These are phyloP conservation scores for Pegoplata infirma DNA, from an alignment of 2,888 invertebrate genomes.

Conservation along the genomic window DNA sequence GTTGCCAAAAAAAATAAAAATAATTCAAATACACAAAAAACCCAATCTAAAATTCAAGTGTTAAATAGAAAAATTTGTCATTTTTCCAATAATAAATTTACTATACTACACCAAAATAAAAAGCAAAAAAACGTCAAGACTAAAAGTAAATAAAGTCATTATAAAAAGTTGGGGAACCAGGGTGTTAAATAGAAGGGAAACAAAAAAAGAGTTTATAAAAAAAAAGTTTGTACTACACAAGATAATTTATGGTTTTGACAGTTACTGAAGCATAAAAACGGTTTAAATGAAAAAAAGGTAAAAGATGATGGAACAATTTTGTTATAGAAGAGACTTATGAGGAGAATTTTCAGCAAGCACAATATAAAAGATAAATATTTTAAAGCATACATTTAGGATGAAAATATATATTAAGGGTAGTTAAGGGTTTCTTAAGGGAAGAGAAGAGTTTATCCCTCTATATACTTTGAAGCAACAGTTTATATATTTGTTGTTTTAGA, in stretches of 20 bases:
- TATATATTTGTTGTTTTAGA: conserved; percentile 11
- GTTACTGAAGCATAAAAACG: conserved; percentile 60
- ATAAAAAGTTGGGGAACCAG: neutral
- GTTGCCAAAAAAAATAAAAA: conserved; percentile 41
- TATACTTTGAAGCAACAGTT: conserved; percentile 52
- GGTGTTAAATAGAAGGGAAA: neutral
- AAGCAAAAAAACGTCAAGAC: neutral
- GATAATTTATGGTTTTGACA: conserved; percentile 62
- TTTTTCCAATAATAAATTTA: conserved; percentile 55
- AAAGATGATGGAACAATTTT: conserved; percentile 36
- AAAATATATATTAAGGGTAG: conserved; percentile 1
- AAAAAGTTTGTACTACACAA: conserved; percentile 41
- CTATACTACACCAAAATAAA: neutral
- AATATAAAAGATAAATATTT: conserved; percentile 18
- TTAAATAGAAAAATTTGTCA: conserved; percentile 62
- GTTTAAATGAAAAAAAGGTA: conserved; percentile 38
- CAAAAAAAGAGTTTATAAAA: conserved; percentile 11
- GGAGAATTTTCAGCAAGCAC: neutral
- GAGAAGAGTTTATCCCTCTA: too few relatives aligned
- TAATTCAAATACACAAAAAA: conserved; percentile 1
- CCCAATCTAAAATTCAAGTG: conserved; percentile 57
- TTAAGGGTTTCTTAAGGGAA: too few relatives aligned
- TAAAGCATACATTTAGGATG: conserved; percentile 21
- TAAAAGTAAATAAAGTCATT: conserved; percentile 32
- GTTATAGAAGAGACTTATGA: conserved; percentile 15